Base-by-base conservation (phyloP, 2,113 vertebrate species). In the Silurus asotus region DNA sequence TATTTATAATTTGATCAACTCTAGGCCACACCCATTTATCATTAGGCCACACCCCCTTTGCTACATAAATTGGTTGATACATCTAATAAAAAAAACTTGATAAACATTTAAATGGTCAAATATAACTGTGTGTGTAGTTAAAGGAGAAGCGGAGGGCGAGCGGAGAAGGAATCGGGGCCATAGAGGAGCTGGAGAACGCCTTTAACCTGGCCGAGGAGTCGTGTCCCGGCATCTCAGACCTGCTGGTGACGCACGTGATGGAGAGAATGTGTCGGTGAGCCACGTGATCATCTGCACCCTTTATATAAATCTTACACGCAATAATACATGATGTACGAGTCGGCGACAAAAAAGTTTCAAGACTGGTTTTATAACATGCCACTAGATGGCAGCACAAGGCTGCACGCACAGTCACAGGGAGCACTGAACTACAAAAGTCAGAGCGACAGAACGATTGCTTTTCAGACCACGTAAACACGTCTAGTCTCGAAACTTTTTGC, bases 151-250 rank as follows among this genome's bases (percentile, higher is more conserved):
- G 97, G 89, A 95, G 93, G 91, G 96, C 95, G 79, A 96, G 93
- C 0, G 97, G 97, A 0, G 96, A 96, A 2, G 96, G 96, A 0
- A 95, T 96, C 72, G 97, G 96, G 59, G 97, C 98, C 5, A 96
- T 99, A 81, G 97, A 99, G 92, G 98, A 99, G 93, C 95, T 99
- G 93, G 98, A 99, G 93, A 99, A 99, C 0, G 98, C 98, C 87
- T 99, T 99, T 70, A 98, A 97, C 93, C 94, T 99, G 92, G 95
- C 95, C 0, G 96, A 97, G 91, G 96, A 97, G 91, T 96, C 96
- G 86, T 97, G 96, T 89, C 96, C 96, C 0, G 96, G 96, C 87
- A 97, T 97, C 93, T 96, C 96, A 0, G 96, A 97, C 93, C 95
- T 95, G 90, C 93, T 97, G 84, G 94, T 97, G 90, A 94, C 95